Evolutionary conservation across 2,888 invertebrate genomes (phyloP).

Genomic region (Sinopyrophorus schimmeli): DNA sequence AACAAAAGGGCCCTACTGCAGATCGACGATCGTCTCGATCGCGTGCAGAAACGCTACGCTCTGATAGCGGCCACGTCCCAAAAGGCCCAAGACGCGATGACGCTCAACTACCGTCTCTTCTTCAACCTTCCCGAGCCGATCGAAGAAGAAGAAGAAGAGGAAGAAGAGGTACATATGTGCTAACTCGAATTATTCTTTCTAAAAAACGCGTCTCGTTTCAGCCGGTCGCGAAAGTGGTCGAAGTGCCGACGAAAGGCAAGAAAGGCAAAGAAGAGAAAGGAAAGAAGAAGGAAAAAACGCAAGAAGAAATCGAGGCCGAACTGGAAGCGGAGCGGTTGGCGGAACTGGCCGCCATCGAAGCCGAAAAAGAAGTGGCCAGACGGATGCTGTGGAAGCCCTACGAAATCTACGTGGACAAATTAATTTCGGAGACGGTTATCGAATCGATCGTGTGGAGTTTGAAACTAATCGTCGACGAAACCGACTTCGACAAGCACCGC

Average conservation of each 20-base stretch:
- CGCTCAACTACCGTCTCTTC: slow-evolving; percentile 69
- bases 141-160: slow-evolving; percentile 24
- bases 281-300: slow-evolving; percentile 21
- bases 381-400: slow-evolving; percentile 63
- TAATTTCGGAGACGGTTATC: slow-evolving; percentile 62
- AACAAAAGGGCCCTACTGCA: slow-evolving; percentile 62
- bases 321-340: slow-evolving; percentile 37
- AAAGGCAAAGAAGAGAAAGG: slow-evolving; percentile 26
- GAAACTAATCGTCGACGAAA: slow-evolving; percentile 64
- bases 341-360: slow-evolving; percentile 39
- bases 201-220: no score
- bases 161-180: background rate
- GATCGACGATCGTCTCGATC: slow-evolving; percentile 60
- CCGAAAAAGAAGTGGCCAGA: slow-evolving; percentile 26
- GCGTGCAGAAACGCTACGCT: slow-evolving; percentile 59
- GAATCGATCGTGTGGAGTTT: slow-evolving; percentile 61
- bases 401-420: slow-evolving; percentile 65
- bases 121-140: slow-evolving; percentile 61
- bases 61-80: slow-evolving; percentile 58
- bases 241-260: slow-evolving; percentile 53
- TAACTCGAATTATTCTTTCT: no score
- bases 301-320: slow-evolving; percentile 30
- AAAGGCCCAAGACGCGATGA: slow-evolving; percentile 63
- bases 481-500: slow-evolving; percentile 58
- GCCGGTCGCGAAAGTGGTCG: slow-evolving; percentile 24